Evolutionary conservation across 2,797 vertebrate genomes (phyloP).

Genomic region (Xiphophorus birchmanni): DNA sequence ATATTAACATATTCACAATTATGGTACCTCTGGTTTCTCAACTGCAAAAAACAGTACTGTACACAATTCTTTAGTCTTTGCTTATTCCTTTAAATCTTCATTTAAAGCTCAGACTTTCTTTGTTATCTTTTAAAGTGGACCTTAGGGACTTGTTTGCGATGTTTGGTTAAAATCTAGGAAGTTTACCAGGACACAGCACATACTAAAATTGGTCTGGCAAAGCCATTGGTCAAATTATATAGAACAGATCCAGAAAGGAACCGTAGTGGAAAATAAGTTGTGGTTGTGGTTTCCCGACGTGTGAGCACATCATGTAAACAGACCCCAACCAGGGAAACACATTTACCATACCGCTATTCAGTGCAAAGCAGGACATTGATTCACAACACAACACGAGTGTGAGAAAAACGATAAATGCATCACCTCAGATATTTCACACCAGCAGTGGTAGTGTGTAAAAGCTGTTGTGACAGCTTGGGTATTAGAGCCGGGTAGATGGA

Average conservation of each 20-base stretch:
- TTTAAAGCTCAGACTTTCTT: not conserved
- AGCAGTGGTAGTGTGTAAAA: conserved; percentile 76
- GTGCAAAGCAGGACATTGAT: conserved; percentile 79
- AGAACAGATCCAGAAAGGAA: conserved; percentile 19
- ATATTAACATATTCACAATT: not conserved
- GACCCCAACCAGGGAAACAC: conserved; percentile 67
- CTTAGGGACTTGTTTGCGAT: not conserved
- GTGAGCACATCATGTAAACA: conserved; percentile 77
- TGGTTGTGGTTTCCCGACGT: conserved; percentile 63
- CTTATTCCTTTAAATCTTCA: not conserved
- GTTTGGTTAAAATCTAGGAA: not conserved
- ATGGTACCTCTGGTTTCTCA: not conserved
- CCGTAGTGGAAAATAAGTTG: conserved; percentile 38
- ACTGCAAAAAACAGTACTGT: not conserved
- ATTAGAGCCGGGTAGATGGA: conserved; percentile 78
- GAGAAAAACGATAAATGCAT: conserved; percentile 82
- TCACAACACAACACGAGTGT: conserved; percentile 79
- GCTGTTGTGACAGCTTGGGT: conserved; percentile 82
- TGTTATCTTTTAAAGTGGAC: not conserved
- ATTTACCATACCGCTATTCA: conserved; percentile 77
- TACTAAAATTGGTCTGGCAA: not conserved
- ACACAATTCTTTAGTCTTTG: not conserved
- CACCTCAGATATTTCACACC: conserved; percentile 83
- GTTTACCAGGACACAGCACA: not conserved
- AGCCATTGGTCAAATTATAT: conserved; percentile 17